A percentile compares a stretch with the other conserved stretches of the same genome.
These are phyloP conservation scores for Hirudinaria manillensis DNA, from an alignment of 2,888 invertebrate genomes.

Conservation along the genomic window DNA sequence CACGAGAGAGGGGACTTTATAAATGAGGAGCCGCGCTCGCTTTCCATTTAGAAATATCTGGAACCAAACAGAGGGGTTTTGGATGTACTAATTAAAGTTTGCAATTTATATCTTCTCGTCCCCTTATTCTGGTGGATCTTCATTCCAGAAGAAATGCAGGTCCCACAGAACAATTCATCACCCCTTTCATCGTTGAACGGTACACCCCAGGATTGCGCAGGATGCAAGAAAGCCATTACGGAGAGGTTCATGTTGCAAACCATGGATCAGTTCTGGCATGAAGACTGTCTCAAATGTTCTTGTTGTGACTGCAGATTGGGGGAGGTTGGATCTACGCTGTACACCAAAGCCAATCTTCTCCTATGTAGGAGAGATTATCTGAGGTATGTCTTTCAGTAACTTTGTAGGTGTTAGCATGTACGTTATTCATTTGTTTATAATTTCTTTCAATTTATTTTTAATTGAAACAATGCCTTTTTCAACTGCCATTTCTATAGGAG, in stretches of 20 bases:
- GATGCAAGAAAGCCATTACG: slow-evolving; percentile 77
- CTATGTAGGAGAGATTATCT: slow-evolving; percentile 86
- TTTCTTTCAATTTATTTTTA: too few species aligned
- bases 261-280: slow-evolving; percentile 85
- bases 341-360: slow-evolving; percentile 82
- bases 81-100: too few species aligned
- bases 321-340: slow-evolving; percentile 82
- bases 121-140: too few species aligned
- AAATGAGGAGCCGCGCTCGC: too few species aligned
- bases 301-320: slow-evolving; percentile 88
- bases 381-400: slow-evolving; percentile 60
- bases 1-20: too few species aligned
- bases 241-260: slow-evolving; percentile 70
- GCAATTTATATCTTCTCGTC: too few species aligned
- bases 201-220: slow-evolving; percentile 47
- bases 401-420: background rate
- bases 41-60: too few species aligned
- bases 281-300: slow-evolving; percentile 78
- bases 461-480: too few species aligned
- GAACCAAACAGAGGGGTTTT: too few species aligned
- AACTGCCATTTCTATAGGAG: too few species aligned
- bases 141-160: too few species aligned
- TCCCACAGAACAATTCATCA: background rate
- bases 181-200: background rate
- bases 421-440: background rate